A percentile compares a stretch with the other conserved stretches of the same genome.
These are phyloP conservation scores for Catharus fuscescens DNA, from an alignment of 2,113 vertebrate species.

Conservation along the genomic window DNA sequence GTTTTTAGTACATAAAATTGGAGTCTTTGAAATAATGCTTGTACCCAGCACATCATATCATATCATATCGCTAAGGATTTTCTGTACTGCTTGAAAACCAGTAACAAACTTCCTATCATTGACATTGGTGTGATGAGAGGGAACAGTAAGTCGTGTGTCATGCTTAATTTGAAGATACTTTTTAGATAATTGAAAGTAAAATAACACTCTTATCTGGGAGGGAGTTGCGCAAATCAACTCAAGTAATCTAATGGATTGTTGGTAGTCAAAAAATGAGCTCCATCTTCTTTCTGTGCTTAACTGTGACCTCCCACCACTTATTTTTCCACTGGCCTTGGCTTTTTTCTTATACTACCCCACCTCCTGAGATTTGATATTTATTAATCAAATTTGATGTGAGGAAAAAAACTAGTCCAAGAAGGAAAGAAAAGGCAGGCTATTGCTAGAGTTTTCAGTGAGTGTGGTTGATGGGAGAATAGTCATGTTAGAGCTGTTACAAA, in stretches of 20 bases:
- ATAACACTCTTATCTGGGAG: background rate
- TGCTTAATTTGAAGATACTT: background rate
- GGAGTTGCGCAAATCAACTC: background rate
- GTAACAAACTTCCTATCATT: background rate
- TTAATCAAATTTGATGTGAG: background rate
- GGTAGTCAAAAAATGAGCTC: background rate
- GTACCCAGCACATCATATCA: rapidly evolving
- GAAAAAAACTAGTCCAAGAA: background rate
- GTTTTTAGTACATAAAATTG: background rate
- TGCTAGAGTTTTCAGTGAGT: background rate
- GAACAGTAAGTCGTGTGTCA: background rate
- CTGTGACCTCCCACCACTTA: background rate
- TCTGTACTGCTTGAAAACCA: background rate
- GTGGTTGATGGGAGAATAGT: background rate
- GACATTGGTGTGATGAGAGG: background rate
- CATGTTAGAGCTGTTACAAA: background rate
- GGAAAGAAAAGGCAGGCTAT: background rate
- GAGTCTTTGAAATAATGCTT: background rate
- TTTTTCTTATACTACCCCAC: background rate
- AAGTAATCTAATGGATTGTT: background rate
- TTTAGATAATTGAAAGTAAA: background rate
- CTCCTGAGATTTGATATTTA: background rate
- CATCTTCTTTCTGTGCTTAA: background rate
- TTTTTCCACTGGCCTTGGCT: background rate
- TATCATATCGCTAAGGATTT: background rate